Base-by-base conservation (phyloP, 2,888 invertebrate species). In the Drosophila limbata region DNA sequence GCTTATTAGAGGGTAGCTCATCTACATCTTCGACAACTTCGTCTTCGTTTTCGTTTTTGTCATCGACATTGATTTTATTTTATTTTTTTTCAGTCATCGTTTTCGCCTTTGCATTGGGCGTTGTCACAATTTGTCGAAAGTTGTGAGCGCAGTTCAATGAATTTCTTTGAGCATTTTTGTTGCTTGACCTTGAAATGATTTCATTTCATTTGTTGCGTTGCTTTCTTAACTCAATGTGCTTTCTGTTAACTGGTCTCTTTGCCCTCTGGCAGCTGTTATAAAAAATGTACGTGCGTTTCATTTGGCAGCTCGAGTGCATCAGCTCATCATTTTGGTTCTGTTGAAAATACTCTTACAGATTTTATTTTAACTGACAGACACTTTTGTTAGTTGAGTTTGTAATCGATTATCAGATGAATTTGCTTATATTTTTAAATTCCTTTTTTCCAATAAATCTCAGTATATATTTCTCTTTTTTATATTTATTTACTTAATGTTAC, bases 111-210 rank as follows among this genome's bases (percentile, higher is more conserved):
- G 35, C 21, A 53, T 42, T 69, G 75, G 75, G 75, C 75, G 75
- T 69, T 75, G 75, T 74, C 75, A 44, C 47, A 73, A 77, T 64
- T 71, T 73, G 69, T 70, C 53, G 59, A 60, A 65, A 70, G 56
- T 62, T 55, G 48, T 17, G 77, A 21, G 31, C 53, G 47, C 79
- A 74, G 88, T 88, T 84, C 88, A 85, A 75, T 75, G 88, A 88
- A 82, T 88, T 71, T 88, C 68, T 75, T 71, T 55, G 51, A 52
- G 35, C 59, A 72, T 63, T 66, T 64, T 66, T 52, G 69, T 51
- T 51, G 56, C 31, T 48, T 72, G 88, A 84, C 84, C 84, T 84
- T 84, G 85, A 84, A 73, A 77, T 79, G 51, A 25, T 28, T 28
- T 28, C 28, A 8, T 28, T 28, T 28, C 8, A 75, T 77, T 21